Evolutionary conservation across 1,140 invertebrate species (phyloP), one percentile per base, ranked within the genome.

Genomic region (Cephus cinctus): DNA sequence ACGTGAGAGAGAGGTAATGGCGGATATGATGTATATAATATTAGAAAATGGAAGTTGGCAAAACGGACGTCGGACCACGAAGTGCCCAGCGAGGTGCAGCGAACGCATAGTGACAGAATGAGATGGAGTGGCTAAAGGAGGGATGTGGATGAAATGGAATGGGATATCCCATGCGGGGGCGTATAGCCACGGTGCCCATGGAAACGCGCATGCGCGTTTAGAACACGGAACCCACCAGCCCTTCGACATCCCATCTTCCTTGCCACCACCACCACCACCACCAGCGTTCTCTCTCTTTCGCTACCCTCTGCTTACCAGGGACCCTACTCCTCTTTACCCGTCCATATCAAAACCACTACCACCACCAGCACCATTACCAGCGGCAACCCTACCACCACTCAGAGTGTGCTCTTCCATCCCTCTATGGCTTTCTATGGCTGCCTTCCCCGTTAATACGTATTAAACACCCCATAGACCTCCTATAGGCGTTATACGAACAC

Each of bases 161-260:
- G 57, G 65, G 59, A 59, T 52, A 49, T 56, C 55, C 50, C 53
- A 52, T 49, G 66, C 60, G 64, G 61, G 62, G 66, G 66, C 66
- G 66, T 69, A 65, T 53, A 64, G 64, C 55, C 61, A 65, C 56
- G 55, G 64, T 71, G 65, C 47, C 66, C 66, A 69, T 70, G 66
- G 67, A 60, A 64, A 71, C 69, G 67, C 67, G 69, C 69, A 67
- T 16, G 66, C 69, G 69, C 61, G n/a, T 42, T 52, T 36, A 34
- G 43, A 6, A 32, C n/a, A n/a, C 43, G 22, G 32, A 40, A 25
- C 34, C 51, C 47, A 39, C 45, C 60, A 51, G 61, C 61, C 65
- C 65, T 67, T 65, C 65, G 63, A 64, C 54, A 39, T 45, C 36
- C 52, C 39, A 21, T 39, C 55, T 52, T 52, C 47, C 35, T 43